phyloP scores from a whole-genome alignment of 2,888 invertebrate genomes.

The Sabatieria punctata region DNA sequence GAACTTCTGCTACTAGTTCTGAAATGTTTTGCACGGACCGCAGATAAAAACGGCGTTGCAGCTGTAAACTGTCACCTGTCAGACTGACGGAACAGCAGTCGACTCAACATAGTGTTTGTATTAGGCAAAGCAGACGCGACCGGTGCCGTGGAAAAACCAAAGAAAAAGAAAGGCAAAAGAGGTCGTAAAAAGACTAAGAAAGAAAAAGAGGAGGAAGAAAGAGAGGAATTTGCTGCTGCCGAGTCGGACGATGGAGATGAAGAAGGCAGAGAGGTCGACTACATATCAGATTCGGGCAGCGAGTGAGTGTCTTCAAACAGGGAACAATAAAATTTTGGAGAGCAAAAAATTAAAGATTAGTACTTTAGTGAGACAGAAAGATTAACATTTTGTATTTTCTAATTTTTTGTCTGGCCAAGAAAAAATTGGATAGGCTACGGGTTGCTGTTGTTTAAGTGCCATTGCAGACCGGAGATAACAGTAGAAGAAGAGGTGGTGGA shows the following conservation, averaged over 20 bases:
- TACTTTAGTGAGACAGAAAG: too few species aligned
- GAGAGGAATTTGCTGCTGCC: constrained; percentile 68
- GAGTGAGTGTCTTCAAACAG: constrained; percentile 3
- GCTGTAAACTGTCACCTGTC: too few species aligned
- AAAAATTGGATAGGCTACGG: too few species aligned
- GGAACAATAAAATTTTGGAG: too few species aligned
- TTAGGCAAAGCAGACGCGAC: constrained; percentile 15
- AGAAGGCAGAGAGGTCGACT: constrained; percentile 82
- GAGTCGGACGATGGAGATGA: constrained; percentile 95
- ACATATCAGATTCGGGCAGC: constrained; percentile 65
- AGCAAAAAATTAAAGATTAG: too few species aligned
- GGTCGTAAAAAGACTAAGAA: constrained; percentile 45
- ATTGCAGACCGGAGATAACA: background rate
- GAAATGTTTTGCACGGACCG: too few species aligned
- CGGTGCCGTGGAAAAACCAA: constrained; percentile 11
- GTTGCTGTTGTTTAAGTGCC: background rate
- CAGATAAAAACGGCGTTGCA: too few species aligned
- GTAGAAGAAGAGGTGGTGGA: constrained; percentile 43
- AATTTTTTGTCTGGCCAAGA: too few species aligned
- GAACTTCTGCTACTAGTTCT: too few species aligned
- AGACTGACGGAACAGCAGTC: too few species aligned
- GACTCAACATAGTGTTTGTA: too few species aligned
- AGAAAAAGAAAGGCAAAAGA: constrained; percentile 10
- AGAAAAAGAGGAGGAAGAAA: constrained; percentile 43
- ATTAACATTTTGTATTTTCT: too few species aligned